These are phyloP conservation scores for Ecdyonurus torrentis DNA, from an alignment of 2,888 invertebrate species.

Conservation along the genomic window DNA sequence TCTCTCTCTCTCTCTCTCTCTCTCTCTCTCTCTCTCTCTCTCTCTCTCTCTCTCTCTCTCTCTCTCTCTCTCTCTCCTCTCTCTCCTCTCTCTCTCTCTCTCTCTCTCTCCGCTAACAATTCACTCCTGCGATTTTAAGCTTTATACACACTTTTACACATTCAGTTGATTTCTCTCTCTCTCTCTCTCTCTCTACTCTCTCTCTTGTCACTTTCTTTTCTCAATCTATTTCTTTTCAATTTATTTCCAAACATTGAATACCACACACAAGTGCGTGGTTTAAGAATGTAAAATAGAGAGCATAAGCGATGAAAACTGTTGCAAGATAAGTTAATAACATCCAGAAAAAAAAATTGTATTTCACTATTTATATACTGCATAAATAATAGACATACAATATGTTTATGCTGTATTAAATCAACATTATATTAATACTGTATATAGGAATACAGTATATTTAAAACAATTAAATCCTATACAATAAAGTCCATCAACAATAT, in stretches of 20 bases:
- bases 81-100: neutral
- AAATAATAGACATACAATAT: no score
- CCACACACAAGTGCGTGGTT: neutral
- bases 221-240: neutral
- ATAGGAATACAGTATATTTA: no score
- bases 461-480: no score
- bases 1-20: no score
- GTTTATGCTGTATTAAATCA: no score
- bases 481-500: no score
- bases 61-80: no score
- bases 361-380: no score
- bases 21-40: neutral
- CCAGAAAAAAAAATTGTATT: no score
- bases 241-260: neutral
- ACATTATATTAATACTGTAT: no score
- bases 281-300: neutral
- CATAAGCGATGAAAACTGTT: neutral
- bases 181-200: neutral
- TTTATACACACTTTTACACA: neutral
- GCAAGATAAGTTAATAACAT: no score
- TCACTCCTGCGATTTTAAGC: neutral
- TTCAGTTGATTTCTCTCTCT: neutral
- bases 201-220: neutral
- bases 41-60: no score
- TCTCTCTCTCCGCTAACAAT: neutral